Base-by-base conservation (phyloP, 2,888 invertebrate genomes). In the Hypselothyrea guttata region DNA sequence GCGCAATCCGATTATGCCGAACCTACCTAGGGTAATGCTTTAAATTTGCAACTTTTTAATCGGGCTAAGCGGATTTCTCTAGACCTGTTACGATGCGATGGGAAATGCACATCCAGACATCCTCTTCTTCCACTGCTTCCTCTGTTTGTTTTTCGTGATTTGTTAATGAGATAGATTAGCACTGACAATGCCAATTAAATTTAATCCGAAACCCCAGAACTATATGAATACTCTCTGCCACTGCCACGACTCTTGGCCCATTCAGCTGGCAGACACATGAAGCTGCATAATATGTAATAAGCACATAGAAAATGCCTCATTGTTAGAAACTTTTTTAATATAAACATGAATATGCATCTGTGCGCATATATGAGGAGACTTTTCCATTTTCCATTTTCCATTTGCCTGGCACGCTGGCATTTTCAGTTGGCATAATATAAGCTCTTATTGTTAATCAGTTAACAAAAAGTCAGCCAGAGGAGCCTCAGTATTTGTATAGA, bases 41-140 rank as follows among this genome's bases (percentile, higher is more conserved):
- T 66, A 75, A 81, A 72, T 79, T 69, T 68, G 84, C 86, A 83
- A 84, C 86, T 84, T 86, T 85, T 76, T 78, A 86, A 86, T 81
- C 85, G 78, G 73, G 69, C 64, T 85, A 86, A 86, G 72, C 86
- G 78, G 84, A 78, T 86, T 85, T 65, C 48, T 30, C 54, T 16
- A 9, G 74, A 86, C 85, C 77, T 77, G 79, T 83, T 66, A 34
- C 46, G 48, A 75, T 71, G 64, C 59, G n/a, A n/a, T n/a, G n/a
- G n/a, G n/a, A n/a, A n/a, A n/a, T n/a, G n/a, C n/a, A n/a, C n/a
- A n/a, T n/a, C n/a, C n/a, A 7, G 52, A 27, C 51, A 41, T 38
- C 30, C 40, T 41, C 31, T 49, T 22, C 33, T 30, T 27, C 18
- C 31, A 13, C 7, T 12, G 41, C 16, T 49, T 49, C 9, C 8